Base-by-base conservation (phyloP, 2,888 invertebrate species). In the Calameuta filiformis region DNA sequence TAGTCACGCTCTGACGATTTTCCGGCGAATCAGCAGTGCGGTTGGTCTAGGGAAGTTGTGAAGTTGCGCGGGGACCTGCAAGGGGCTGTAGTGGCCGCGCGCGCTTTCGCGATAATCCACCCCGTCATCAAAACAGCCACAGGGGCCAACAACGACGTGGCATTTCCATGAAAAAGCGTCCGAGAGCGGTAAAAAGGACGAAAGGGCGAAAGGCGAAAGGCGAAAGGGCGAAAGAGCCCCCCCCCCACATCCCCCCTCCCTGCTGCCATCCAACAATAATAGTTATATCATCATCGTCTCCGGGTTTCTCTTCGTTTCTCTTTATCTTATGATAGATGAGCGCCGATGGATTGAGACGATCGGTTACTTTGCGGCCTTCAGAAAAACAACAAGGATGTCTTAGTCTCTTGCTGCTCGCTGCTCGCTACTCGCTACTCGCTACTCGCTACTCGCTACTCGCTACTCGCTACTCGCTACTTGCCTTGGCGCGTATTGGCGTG, bases 41-140 rank as follows among this genome's bases (percentile, higher is more conserved):
- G 73, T 34, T 68, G 77, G 76, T 75, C 30, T 69, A 78, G 76
- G 34, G 75, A 69, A 40, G 73, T 56, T n/a, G 40, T 4, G 40
- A 40, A 40, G 40, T 40, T 40, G 6, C 40, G 15, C 40, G 15
- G 15, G 40, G 40, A 4, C 15, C 40, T 6, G 15, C 4, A 76
- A 73, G 75, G 80, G 74, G 79, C 76, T 73, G 68, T 76, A 33
- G 33, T 69, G 77, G 56, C 37, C 40, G 40, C 69, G 73, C 69
- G 73, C 69, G 76, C 69, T 56, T 33, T 69, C 77, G 73, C 75
- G 80, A 77, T 81, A 80, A 81, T 81, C 78, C 82, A 82, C 80
- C 75, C 79, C 79, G 80, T 83, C 82, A 79, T 83, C 83, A 81
- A 81, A 83, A 81, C 80, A 83, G 34, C 75, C 73, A 37, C 56